Evolutionary conservation across 2,113 vertebrate genomes (phyloP), one percentile per base, ranked within the genome.

Genomic region (Rhabdomys dilectus): DNA sequence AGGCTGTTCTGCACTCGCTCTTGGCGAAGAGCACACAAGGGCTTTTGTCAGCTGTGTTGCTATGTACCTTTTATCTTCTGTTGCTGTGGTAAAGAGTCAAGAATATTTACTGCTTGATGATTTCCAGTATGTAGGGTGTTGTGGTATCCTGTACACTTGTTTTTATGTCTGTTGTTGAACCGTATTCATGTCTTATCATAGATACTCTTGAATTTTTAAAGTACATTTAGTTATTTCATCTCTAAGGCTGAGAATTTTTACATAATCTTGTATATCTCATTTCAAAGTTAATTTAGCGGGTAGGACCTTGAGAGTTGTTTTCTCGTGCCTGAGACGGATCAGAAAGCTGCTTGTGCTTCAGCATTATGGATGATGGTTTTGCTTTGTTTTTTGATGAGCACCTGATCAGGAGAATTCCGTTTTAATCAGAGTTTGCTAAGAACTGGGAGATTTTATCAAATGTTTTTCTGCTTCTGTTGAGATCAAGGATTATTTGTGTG

Each of bases 381-480:
- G 19, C 31, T 88, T 72, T 29, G 7, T 26, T 17, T 96, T 88
- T 72, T 62, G 4, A 91, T 91, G 31, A 89, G 53, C 64, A 91
- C 36, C 24, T 95, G 78, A 72, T 53, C 88, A 75, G 53, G 22
- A 45, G 9, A 92, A 45, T 34, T 89, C 24, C 89, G 36, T 90
- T 88, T 16, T 93, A 94, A 93, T 45, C 22, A 42, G 91, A 77
- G 80, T 84, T 96, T 81, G 31, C 42, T 85, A 64, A 72, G 39
- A 87, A 93, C 70, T 73, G 68, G 15, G 42, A 39, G 34, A 39
- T 64, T 91, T 91, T 91, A 31, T 77, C 81, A 91, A 72, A 56
- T 73, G 11, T 48, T 58, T 88, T 94, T 73, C 42, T 82, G 62
- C 60, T 95, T 95, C 90, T 81, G 13, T 53, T 70, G 51, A 91